Evolutionary conservation across 2,797 vertebrate genomes (phyloP).

Genomic region (Erpetoichthys calabaricus): DNA sequence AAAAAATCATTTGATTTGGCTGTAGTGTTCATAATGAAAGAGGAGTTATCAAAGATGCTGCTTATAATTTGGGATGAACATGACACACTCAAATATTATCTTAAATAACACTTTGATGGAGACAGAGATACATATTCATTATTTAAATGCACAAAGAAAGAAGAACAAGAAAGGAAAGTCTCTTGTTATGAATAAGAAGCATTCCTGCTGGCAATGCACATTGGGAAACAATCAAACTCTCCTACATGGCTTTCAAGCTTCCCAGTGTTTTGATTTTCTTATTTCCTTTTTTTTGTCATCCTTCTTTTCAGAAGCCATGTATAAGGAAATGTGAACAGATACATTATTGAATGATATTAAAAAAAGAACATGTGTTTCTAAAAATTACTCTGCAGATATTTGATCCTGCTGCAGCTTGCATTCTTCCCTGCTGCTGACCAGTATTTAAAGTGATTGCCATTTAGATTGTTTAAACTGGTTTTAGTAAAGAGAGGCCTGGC

Average conservation of each 20-base stretch:
- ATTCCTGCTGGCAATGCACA: conserved; percentile 22
- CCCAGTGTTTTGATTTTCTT: too few relatives aligned
- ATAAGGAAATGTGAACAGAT: conserved; percentile 18
- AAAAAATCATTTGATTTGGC: conserved; percentile 36
- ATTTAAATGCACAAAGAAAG: conserved; percentile 13
- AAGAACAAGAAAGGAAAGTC: conserved; percentile 13
- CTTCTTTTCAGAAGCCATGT: conserved; percentile 17
- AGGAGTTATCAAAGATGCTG: conserved; percentile 24
- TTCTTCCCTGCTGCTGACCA: too few relatives aligned
- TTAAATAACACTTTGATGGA: conserved; percentile 3
- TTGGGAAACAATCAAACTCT: conserved; percentile 22
- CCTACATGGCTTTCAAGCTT: neutral
- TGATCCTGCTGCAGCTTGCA: neutral
- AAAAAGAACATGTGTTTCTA: conserved; percentile 25
- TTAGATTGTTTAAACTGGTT: too few relatives aligned
- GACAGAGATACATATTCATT: conserved; percentile 2
- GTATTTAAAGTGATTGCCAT: too few relatives aligned
- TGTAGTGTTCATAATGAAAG: conserved; percentile 30
- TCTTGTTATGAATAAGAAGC: conserved; percentile 17
- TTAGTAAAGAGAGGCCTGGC: too few relatives aligned
- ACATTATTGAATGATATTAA: conserved; percentile 26
- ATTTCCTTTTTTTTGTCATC: too few relatives aligned
- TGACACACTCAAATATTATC: conserved; percentile 10
- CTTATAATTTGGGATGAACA: conserved; percentile 21
- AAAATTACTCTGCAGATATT: conserved; percentile 6